Evolutionary conservation across 2,888 invertebrate species (phyloP).

Genomic region (Unio delphinus): DNA sequence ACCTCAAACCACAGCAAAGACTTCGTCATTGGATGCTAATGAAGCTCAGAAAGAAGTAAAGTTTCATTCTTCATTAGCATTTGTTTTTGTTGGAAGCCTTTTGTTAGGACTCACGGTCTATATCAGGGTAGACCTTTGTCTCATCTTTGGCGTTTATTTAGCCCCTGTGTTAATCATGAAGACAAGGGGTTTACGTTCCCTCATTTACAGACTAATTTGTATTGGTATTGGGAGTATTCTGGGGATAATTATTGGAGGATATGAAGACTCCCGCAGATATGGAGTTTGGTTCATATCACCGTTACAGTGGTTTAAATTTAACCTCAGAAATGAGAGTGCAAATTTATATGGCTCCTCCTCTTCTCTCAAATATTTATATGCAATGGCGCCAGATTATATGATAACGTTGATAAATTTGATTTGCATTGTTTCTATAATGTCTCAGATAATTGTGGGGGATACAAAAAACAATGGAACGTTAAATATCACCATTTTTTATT

Average conservation of each 20-base stretch:
- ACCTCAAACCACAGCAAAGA: too few species aligned
- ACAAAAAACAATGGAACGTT: too few species aligned
- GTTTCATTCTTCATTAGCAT: too few species aligned
- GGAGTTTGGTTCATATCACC: slow-evolving; percentile 51
- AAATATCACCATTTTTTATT: too few species aligned
- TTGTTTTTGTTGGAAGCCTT: too few species aligned
- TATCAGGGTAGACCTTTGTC: slow-evolving; percentile 45
- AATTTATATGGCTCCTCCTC: slow-evolving; percentile 30
- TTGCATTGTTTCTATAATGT: too few species aligned
- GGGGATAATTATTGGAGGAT: slow-evolving; percentile 43
- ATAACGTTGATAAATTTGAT: too few species aligned
- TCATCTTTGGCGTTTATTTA: slow-evolving; percentile 20
- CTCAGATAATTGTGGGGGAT: too few species aligned
- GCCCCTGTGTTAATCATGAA: slow-evolving; percentile 13
- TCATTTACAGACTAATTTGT: background rate
- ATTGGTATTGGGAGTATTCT: slow-evolving; percentile 25
- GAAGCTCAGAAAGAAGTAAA: too few species aligned
- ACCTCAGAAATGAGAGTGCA: slow-evolving; percentile 40
- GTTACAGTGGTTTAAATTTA: slow-evolving; percentile 59
- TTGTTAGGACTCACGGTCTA: slow-evolving; percentile 21
- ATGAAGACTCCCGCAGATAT: slow-evolving; percentile 50
- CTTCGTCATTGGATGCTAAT: too few species aligned
- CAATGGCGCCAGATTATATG: too few species aligned
- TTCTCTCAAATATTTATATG: too few species aligned
- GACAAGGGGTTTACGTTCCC: background rate